Evolutionary conservation across 2,797 vertebrate species (phyloP).

Genomic region (Xenopus petersii): DNA sequence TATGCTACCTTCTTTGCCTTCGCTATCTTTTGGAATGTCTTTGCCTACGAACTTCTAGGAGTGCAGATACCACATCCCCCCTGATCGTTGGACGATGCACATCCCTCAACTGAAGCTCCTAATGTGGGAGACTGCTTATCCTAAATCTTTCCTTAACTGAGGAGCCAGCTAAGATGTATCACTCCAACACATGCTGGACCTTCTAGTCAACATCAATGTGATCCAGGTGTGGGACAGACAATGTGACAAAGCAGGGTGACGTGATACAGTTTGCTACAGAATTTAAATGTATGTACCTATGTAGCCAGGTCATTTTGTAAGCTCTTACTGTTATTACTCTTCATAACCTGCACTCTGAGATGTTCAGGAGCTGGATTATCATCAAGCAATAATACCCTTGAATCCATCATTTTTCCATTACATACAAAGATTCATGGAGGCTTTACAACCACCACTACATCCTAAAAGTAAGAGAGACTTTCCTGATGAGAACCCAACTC

Average conservation of each 20-base stretch:
- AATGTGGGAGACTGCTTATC: constrained; percentile 7
- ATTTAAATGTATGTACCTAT: constrained; percentile 25
- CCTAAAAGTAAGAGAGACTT: no score
- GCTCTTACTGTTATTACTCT: constrained; percentile 4
- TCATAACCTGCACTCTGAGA: not conserved
- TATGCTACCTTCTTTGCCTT: constrained; percentile 95
- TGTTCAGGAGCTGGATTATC: constrained; percentile 21
- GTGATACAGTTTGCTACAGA: constrained; percentile 30
- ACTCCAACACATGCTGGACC: constrained; percentile 3
- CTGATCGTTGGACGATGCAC: constrained; percentile 53
- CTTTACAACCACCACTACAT: no score
- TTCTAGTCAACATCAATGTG: not conserved
- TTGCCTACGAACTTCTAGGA: constrained; percentile 89
- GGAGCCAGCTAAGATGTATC: not conserved
- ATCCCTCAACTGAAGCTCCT: not conserved
- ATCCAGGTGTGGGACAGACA: not conserved
- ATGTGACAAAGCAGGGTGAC: constrained; percentile 15
- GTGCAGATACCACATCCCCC: constrained; percentile 88
- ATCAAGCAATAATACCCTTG: not conserved
- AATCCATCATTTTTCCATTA: not conserved
- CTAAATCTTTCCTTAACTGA: not conserved
- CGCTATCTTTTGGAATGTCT: constrained; percentile 97
- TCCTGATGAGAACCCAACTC: no score
- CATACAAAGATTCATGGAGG: no score
- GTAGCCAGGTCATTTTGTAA: constrained; percentile 40